Conservation (phyloP, 2,797 vertebrate genomes). For the Arnoldichthys spilopterus region DNA sequence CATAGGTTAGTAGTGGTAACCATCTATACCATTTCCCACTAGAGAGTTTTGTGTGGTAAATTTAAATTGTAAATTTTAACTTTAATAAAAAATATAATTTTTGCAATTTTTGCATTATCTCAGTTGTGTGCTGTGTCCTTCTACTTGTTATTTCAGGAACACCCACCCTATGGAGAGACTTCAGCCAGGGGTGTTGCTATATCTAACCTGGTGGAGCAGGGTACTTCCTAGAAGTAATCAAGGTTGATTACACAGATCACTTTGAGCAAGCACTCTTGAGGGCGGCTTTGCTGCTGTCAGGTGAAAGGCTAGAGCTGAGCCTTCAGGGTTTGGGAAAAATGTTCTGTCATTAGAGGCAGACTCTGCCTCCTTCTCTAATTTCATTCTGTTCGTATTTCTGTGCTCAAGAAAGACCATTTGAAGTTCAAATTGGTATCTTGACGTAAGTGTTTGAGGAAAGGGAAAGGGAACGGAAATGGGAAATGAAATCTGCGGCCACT, state of each 20-base stretch:
- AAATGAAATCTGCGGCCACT: constrained; percentile 72
- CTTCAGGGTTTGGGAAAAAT: constrained; percentile 11
- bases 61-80: not conserved
- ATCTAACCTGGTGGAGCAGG: not conserved
- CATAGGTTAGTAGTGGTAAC: not conserved
- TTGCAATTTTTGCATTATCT: too few relatives aligned
- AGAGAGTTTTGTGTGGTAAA: too few relatives aligned
- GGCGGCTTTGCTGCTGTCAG: not conserved
- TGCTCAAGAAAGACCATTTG: constrained; percentile 65
- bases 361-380: constrained; percentile 57
- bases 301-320: not conserved
- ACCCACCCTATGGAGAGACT: not conserved
- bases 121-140: not conserved
- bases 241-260: constrained; percentile 38
- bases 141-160: not conserved
- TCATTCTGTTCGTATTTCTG: constrained; percentile 56
- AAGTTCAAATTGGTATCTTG: constrained; percentile 69
- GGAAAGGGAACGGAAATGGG: constrained; percentile 60
- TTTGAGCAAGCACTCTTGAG: constrained; percentile 1
- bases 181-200: constrained; percentile 5
- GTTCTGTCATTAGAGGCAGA: constrained; percentile 28
- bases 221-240: constrained; percentile 21
- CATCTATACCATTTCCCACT: too few relatives aligned
- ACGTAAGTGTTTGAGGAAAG: constrained; percentile 45
- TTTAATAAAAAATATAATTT: too few relatives aligned